A percentile compares a stretch with the other conserved stretches of the same genome.
phyloP scores from a whole-genome alignment of 64 coral and sea anemone species.

The Acropora yongei region DNA sequence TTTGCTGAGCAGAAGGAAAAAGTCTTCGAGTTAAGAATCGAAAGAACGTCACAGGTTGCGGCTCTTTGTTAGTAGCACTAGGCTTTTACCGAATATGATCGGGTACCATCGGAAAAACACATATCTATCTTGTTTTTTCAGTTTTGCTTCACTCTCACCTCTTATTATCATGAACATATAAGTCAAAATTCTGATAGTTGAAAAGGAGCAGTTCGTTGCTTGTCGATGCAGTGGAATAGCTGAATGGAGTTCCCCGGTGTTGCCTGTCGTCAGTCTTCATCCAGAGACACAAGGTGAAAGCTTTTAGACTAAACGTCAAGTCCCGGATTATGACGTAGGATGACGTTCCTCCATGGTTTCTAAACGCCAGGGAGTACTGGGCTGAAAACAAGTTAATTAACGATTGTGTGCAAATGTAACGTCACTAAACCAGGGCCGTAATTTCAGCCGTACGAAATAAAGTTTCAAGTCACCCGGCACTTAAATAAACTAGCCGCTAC shows the following conservation, averaged over 20 bases:
- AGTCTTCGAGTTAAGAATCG: too few species aligned
- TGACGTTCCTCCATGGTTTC: not conserved
- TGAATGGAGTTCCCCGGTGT: not conserved
- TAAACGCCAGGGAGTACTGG: not conserved
- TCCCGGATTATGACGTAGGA: not conserved
- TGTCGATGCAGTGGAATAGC: not conserved
- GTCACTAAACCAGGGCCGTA: too few species aligned
- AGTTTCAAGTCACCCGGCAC: too few species aligned
- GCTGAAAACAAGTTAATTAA: not conserved
- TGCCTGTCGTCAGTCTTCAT: slow-evolving; percentile 3
- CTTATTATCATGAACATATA: not conserved
- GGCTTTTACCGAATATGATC: too few species aligned
- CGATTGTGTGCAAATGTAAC: not conserved
- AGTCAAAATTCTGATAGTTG: not conserved
- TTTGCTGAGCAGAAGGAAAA: too few species aligned
- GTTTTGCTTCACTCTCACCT: not conserved
- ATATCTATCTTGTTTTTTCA: too few species aligned
- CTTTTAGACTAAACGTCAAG: not conserved
- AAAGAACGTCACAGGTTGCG: too few species aligned
- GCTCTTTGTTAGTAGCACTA: too few species aligned
- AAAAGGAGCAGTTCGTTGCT: slow-evolving; percentile 5
- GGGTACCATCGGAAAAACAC: too few species aligned
- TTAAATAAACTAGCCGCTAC: too few species aligned
- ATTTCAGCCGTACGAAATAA: too few species aligned
- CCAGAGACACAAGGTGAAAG: not conserved